Conservation (phyloP, 2,888 invertebrate species). For the Ophion costatus region DNA sequence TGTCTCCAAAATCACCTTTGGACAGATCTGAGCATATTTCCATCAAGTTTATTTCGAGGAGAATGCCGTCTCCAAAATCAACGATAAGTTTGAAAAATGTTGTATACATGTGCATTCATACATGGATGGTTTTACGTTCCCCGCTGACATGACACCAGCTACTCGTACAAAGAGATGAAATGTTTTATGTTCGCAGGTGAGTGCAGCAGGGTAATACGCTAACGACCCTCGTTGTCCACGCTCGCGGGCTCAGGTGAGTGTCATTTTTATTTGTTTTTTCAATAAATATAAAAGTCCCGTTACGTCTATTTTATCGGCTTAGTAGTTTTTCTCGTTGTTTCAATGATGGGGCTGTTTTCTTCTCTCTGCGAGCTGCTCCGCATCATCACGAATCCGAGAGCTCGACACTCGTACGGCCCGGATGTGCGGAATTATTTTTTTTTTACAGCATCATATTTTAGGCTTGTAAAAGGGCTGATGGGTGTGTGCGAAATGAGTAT, state of each 20-base stretch:
- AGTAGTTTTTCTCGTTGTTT: slow-evolving; percentile 27
- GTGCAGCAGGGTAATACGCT: slow-evolving; percentile 46
- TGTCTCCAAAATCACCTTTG: not conserved
- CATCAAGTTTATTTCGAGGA: not conserved
- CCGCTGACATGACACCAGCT: slow-evolving; percentile 37
- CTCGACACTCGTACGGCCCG: too few relatives aligned
- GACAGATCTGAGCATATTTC: not conserved
- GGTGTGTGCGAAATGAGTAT: too few relatives aligned
- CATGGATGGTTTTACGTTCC: not conserved
- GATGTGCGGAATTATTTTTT: not conserved
- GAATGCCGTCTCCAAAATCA: not conserved
- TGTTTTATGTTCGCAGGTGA: slow-evolving; percentile 52
- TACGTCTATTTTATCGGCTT: slow-evolving; percentile 49
- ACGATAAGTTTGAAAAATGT: not conserved
- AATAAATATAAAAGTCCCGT: slow-evolving; percentile 53
- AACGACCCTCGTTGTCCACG: slow-evolving; percentile 30
- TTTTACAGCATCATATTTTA: not conserved
- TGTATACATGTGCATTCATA: not conserved
- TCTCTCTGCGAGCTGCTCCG: not conserved
- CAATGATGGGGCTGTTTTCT: not conserved
- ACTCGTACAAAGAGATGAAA: slow-evolving; percentile 34
- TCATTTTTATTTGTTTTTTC: slow-evolving; percentile 30
- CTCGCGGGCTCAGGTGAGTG: slow-evolving; percentile 20
- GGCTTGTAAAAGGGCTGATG: too few relatives aligned
- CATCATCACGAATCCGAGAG: too few relatives aligned